Evolutionary conservation across 2,797 vertebrate genomes (phyloP).

Genomic region (Protosalanx chinensis): DNA sequence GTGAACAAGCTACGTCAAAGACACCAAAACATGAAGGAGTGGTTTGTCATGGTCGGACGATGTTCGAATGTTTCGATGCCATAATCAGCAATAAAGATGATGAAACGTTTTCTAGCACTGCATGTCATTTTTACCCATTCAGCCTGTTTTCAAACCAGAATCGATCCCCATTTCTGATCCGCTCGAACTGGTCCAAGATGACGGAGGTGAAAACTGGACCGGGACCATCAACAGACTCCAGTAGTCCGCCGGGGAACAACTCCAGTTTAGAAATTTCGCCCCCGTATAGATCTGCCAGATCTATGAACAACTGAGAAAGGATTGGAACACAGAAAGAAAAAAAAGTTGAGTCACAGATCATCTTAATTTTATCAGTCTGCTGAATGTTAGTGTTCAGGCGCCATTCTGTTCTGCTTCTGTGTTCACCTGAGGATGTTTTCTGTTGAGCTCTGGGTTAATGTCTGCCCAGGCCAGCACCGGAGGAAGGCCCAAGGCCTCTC

Average conservation of each 20-base stretch:
- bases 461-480: conserved; percentile 71
- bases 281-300: conserved; percentile 73
- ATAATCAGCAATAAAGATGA: not conserved
- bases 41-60: not conserved
- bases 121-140: conserved; percentile 77
- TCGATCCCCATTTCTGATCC: conserved; percentile 88
- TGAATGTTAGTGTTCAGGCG: not conserved
- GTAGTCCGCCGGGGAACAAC: conserved; percentile 84
- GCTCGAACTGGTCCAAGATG: conserved; percentile 87
- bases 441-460: conserved; percentile 69
- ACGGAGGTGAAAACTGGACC: conserved; percentile 83
- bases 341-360: not conserved
- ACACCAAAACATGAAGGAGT: conserved; percentile 6
- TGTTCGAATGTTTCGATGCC: not conserved
- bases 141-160: conserved; percentile 97
- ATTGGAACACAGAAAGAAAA: not conserved
- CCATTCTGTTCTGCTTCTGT: not conserved
- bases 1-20: conserved; percentile 81
- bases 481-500: conserved; percentile 69
- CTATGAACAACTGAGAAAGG: conserved; percentile 61
- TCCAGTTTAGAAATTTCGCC: conserved; percentile 79
- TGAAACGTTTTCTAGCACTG: not conserved
- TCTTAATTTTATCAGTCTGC: not conserved
- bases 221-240: conserved; percentile 75
- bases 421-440: conserved; percentile 64